Conservation (phyloP, 2,888 invertebrate genomes). For the Brachyptera putata region DNA sequence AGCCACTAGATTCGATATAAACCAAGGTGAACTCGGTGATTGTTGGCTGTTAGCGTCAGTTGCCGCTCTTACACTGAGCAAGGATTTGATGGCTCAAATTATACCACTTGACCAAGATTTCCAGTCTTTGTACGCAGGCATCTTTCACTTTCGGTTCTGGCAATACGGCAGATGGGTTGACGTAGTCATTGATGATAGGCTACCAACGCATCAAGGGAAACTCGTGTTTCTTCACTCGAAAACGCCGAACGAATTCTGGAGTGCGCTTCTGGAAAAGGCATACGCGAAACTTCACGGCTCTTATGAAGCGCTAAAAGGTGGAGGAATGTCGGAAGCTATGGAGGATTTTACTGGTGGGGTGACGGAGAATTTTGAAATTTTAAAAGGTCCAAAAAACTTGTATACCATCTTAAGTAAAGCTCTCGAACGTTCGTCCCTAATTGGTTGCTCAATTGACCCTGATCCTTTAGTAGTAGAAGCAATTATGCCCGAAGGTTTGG, state of each 20-base stretch:
- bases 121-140: conserved; percentile 87
- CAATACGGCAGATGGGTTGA: conserved; percentile 92
- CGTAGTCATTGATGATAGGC: conserved; percentile 86
- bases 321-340: conserved; percentile 97
- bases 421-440: conserved; percentile 83
- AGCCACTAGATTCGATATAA: conserved; percentile 95
- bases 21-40: conserved; percentile 95
- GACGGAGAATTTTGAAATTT: conserved; percentile 86
- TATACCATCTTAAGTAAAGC: conserved; percentile 87
- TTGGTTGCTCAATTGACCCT: conserved; percentile 95
- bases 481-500: conserved; percentile 73
- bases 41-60: conserved; percentile 96
- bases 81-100: conserved; percentile 86
- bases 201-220: conserved; percentile 80
- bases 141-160: conserved; percentile 95
- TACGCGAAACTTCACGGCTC: conserved; percentile 95
- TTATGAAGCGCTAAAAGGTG: conserved; percentile 95
- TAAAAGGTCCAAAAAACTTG: conserved; percentile 75
- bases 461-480: conserved; percentile 79
- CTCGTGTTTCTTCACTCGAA: conserved; percentile 84
- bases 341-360: conserved; percentile 98
- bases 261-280: conserved; percentile 89
- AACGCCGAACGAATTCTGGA: conserved; percentile 92
- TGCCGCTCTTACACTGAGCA: conserved; percentile 86
- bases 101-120: conserved; percentile 96